Percentiles rank a stretch among this genome's conserved stretches.
Evolutionary conservation across 2,888 invertebrate species (phyloP).

Genomic region (Tuta absoluta): DNA sequence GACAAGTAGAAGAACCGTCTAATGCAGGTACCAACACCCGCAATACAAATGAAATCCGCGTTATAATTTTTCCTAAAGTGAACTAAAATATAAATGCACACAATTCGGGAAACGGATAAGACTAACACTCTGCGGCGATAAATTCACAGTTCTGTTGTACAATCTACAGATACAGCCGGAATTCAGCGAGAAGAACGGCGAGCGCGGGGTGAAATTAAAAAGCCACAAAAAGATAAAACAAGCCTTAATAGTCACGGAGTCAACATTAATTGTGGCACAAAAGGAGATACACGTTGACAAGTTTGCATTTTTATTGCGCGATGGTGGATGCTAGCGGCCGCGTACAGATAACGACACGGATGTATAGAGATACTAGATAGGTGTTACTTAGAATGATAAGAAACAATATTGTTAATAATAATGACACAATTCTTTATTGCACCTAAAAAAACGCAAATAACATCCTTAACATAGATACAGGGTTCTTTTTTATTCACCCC

Average conservation of each 20-base stretch:
- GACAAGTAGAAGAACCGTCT: too few relatives aligned
- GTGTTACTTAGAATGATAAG: too few relatives aligned
- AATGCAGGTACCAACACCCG: too few relatives aligned
- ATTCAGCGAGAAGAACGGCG: background rate
- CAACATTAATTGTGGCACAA: conserved; percentile 44
- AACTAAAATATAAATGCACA: background rate
- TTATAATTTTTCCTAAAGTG: too few relatives aligned
- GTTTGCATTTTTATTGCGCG: conserved; percentile 66
- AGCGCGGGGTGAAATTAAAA: conserved; percentile 4
- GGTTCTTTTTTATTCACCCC: too few relatives aligned
- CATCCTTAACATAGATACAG: too few relatives aligned
- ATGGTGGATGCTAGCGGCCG: conserved; percentile 46
- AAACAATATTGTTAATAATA: too few relatives aligned
- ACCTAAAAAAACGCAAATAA: too few relatives aligned
- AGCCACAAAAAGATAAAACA: conserved; percentile 27
- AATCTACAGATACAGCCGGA: background rate
- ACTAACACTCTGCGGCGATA: background rate
- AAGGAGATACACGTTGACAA: conserved; percentile 58
- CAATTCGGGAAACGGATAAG: background rate
- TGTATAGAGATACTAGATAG: conserved; percentile 30
- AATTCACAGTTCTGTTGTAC: conserved; percentile 7
- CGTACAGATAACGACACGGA: conserved; percentile 37
- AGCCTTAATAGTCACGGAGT: conserved; percentile 32
- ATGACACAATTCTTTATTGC: background rate
- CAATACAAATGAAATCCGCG: background rate